Evolutionary conservation across 35 echinoderm and acorn worm genomes (phyloP), one percentile per base, ranked within the genome.

Genomic region (Heliocidaris tuberculata): DNA sequence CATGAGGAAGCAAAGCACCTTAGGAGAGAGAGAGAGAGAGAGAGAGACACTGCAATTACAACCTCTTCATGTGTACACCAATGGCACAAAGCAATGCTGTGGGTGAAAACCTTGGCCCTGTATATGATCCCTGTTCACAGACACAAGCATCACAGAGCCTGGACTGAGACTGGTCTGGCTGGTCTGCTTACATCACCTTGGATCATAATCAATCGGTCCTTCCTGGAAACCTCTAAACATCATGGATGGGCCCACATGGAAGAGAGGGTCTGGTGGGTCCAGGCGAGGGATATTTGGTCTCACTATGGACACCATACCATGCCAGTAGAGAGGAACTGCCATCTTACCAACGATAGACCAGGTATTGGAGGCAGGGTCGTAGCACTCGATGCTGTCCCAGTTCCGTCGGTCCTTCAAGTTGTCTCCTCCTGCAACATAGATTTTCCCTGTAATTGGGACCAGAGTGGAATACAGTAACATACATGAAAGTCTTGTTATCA

Each of bases 341-440:
- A 97, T 95, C 54, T 71, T 97, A 5, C 96, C 96, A 31, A 94
- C 92, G 15, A 90, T 59, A 27, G 94, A 47, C 96, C 96, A 97
- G 31, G 49, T 88, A 48, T 95, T 90, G 7, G 92, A 88, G 49
- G 85, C 92, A 47, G 96, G 96, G 48, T 97, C 94, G 61, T 95
- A 97, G 86, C 96, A 97, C 71, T 97, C 96, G 7, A 97, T 71
- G 6, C 52, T 85, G 85, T 97, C 94, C 96, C 96, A 97, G 70
- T 94, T 97, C 8, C 21, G 47, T 2, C 85, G 30, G 35, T 97
- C 94, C 21, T 86, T 95, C 17, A 97, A 50, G 60, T 97, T 97
- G 54, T 97, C 96, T 2, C 96, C 96, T 78, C 96, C 96, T 71
- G 94, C 94, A 12, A 97, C 93, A 86, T 97, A 97, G 86, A 97